Evolutionary conservation across 2,888 invertebrate species (phyloP).

Genomic region (Lutraria lutraria): DNA sequence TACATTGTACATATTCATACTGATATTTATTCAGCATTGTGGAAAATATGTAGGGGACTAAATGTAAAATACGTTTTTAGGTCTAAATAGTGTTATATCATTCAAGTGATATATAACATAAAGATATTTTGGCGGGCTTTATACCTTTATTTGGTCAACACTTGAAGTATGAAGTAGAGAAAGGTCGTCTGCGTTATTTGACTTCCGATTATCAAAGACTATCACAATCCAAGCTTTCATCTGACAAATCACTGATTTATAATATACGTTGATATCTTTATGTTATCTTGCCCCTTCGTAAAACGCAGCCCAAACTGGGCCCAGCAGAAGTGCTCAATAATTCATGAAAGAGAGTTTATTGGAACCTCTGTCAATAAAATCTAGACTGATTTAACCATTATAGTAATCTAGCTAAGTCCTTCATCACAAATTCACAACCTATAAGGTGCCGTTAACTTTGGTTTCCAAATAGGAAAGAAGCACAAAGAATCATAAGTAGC

Average conservation of each 20-base stretch:
- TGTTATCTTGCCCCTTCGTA: background rate
- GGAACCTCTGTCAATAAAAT: constrained; percentile 17
- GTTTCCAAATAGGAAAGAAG: constrained; percentile 1
- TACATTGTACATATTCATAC: too few species aligned
- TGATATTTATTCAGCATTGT: too few species aligned
- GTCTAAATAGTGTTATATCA: background rate
- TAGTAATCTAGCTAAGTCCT: background rate
- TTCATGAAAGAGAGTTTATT: background rate
- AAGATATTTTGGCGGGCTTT: constrained; percentile 14
- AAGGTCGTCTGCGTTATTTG: background rate
- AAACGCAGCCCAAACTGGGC: constrained; percentile 14
- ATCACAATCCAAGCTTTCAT: constrained; percentile 18
- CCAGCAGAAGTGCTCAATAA: constrained; percentile 12
- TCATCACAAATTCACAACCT: background rate
- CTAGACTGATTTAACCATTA: constrained; percentile 2
- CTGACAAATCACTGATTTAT: constrained; percentile 29
- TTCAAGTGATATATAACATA: background rate
- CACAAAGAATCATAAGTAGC: background rate
- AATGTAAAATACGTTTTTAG: background rate
- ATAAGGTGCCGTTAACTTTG: background rate
- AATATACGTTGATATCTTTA: background rate
- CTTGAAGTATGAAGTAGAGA: constrained; percentile 7
- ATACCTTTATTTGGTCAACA: background rate
- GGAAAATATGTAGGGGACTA: too few species aligned
- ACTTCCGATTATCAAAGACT: constrained; percentile 9